Evolutionary conservation across 2,888 invertebrate species (phyloP), one percentile per base, ranked within the genome.

Genomic region (Caenorhabditis becei): DNA sequence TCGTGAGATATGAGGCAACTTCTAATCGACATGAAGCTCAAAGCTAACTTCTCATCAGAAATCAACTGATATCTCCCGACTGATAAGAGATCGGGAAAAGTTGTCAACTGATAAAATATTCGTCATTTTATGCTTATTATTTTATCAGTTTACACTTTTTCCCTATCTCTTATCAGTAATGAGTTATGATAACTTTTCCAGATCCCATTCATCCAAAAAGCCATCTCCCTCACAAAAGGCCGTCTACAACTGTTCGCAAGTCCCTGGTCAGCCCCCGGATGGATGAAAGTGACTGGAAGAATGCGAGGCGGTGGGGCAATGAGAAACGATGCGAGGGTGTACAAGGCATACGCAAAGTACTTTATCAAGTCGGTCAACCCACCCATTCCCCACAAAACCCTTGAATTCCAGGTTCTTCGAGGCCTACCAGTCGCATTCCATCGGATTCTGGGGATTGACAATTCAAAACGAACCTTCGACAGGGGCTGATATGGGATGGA

Each of bases 391-490:
- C 8, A 41, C 41, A 26, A 47, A 20, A 14, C 7, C 4, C 3
- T 37, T 8, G 2, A 18, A 44, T 88, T 91, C 47, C 87, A 94
- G 94, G 91, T 96, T 95, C 92, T 91, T 96, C 44, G 94, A 95
- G 83, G 94, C 93, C 66, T 96, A 96, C 92, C 92, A 93, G 72
- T 92, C 93, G 35, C 92, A 94, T 16, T 94, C 94, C 16, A 87
- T 93, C 23, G 72, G 84, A 3, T 90, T 93, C 35, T 97, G 96
- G 96, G 95, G 94, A 0, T 92, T 96, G 37, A 95, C 96, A 0
- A 95, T 95, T 0, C 95, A 88, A 74, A 89, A 89, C 61, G 96
- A 97, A 91, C 96, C 97, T 0, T 89, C 92, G 94, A 51, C 91
- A 75, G 92, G 92, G 0, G 85, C 89, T n/a, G 80, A 91, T 10